Evolutionary conservation across 2,113 vertebrate species (phyloP).

Genomic region (Crotophaga sulcirostris): DNA sequence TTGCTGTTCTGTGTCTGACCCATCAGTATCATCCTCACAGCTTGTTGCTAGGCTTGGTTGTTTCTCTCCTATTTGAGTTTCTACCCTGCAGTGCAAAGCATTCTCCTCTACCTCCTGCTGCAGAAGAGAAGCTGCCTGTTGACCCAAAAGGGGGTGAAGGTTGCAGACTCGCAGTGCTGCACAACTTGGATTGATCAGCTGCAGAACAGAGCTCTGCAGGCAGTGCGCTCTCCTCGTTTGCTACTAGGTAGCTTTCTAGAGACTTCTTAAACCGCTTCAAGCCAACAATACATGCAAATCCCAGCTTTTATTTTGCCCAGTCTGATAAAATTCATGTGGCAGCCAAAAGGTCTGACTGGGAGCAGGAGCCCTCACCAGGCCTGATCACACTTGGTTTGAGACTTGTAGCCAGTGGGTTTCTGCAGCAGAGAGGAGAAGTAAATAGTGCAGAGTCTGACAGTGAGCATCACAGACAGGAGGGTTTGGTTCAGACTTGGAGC

Average conservation of each 20-base stretch:
- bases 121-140: not conserved
- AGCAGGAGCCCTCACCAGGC: not conserved
- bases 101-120: fast-evolving
- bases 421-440: not conserved
- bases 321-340: not conserved
- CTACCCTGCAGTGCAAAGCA: not conserved
- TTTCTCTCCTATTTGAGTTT: not conserved
- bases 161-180: not conserved
- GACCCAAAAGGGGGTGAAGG: not conserved
- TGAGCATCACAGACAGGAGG: fast-evolving
- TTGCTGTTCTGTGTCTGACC: not conserved
- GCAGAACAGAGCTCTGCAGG: not conserved
- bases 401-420: not conserved
- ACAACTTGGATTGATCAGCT: not conserved
- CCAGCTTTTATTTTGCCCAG: not conserved
- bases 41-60: not conserved
- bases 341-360: not conserved
- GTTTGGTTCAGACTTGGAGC: not conserved
- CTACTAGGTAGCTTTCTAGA: not conserved
- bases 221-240: conserved; percentile 9
- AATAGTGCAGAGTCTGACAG: not conserved
- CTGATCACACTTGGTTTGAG: not conserved
- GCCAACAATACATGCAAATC: not conserved
- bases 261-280: not conserved
- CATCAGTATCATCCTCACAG: not conserved